A percentile compares a stretch with the other conserved stretches of the same genome.
Conservation (phyloP, 2,888 invertebrate species). For the Catocala nupta region DNA sequence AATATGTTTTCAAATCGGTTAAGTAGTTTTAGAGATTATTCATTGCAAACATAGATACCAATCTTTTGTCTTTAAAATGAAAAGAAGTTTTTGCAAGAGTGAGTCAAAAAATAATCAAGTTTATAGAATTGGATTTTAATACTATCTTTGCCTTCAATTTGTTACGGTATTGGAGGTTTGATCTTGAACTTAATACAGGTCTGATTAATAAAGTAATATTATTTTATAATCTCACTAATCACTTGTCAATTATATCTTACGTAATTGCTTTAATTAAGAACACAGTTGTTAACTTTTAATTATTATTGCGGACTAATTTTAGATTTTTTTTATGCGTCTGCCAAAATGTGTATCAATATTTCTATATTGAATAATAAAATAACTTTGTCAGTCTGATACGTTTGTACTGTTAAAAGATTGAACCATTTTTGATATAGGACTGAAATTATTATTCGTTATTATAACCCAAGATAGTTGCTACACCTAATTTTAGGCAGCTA, state of each 20-base stretch:
- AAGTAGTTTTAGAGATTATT: no score
- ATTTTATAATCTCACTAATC: conserved; percentile 30
- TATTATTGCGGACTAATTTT: conserved; percentile 2
- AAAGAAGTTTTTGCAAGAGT: background rate
- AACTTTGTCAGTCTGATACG: background rate
- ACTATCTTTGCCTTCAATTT: conserved; percentile 40
- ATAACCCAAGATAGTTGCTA: no score
- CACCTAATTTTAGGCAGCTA: no score
- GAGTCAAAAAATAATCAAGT: conserved; percentile 16
- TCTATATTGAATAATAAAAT: no score
- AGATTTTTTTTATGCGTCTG: conserved; percentile 1
- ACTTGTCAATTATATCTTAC: conserved; percentile 24
- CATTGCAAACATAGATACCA: no score
- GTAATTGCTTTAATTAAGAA: conserved; percentile 24
- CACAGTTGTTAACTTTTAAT: conserved; percentile 13
- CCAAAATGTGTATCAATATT: conserved; percentile 3
- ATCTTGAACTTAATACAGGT: conserved; percentile 26
- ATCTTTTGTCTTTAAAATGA: no score
- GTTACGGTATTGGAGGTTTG: conserved; percentile 32
- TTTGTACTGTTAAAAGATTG: no score
- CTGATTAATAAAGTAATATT: conserved; percentile 36
- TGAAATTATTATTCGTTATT: no score
- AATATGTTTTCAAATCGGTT: no score
- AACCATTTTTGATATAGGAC: no score
- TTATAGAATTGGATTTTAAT: background rate